Percentiles rank a stretch among this genome's conserved stretches.
phyloP scores from a whole-genome alignment of 2,888 invertebrate species.

The Netelia fuscicornis region DNA sequence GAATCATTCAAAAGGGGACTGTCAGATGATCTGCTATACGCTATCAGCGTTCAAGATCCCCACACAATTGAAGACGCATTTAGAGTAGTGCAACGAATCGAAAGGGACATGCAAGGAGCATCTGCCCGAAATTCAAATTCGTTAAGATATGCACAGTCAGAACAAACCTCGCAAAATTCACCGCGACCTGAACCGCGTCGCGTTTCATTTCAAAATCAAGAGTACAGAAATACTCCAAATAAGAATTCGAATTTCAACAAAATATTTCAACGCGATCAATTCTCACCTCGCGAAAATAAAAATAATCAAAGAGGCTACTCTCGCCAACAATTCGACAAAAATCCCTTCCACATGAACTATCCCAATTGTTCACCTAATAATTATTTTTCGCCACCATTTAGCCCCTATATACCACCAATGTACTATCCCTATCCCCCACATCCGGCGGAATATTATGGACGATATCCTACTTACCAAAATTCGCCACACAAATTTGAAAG shows the following conservation, averaged over 20 bases:
- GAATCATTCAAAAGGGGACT: slow-evolving; percentile 53
- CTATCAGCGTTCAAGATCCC: slow-evolving; percentile 41
- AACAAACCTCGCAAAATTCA: not conserved
- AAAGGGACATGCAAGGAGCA: slow-evolving; percentile 38
- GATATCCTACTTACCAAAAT: not conserved
- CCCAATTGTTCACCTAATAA: not conserved
- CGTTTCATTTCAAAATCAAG: not conserved
- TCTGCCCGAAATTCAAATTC: slow-evolving; percentile 25
- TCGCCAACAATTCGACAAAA: not conserved
- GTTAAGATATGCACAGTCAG: not conserved
- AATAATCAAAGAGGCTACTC: not conserved
- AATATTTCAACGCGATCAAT: not conserved
- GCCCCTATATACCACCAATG: slow-evolving; percentile 13
- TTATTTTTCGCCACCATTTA: not conserved
- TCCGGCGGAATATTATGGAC: not conserved
- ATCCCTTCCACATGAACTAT: not conserved
- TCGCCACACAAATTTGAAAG: not conserved
- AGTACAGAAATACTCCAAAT: not conserved
- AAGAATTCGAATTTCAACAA: not conserved
- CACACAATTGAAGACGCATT: slow-evolving; percentile 16
- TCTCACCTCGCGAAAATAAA: not conserved
- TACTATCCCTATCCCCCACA: slow-evolving; percentile 1
- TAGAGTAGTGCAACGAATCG: slow-evolving; percentile 21
- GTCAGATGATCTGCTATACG: slow-evolving; percentile 58
- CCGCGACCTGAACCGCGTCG: not conserved